Conservation (phyloP, 2,888 invertebrate species). For the Eledone cirrhosa region DNA sequence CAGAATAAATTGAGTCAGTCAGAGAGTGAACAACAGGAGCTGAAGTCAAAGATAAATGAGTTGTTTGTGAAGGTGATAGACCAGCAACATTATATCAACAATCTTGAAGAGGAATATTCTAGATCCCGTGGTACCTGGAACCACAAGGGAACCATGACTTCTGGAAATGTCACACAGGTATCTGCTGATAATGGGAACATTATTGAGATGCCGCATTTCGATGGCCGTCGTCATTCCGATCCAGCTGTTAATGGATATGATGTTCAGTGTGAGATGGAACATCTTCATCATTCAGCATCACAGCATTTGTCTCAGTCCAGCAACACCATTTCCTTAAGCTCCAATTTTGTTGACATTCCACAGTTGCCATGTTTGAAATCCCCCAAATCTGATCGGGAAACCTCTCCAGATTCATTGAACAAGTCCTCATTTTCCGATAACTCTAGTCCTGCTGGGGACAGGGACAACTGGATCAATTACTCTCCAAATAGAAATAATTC, state of each 20-base stretch:
- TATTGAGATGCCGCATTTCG: background rate
- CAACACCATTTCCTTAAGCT: background rate
- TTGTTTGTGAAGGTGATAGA: conserved; percentile 35
- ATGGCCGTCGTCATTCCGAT: conserved; percentile 7
- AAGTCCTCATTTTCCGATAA: conserved; percentile 8
- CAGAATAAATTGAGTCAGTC: conserved; percentile 7
- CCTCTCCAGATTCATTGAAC: conserved; percentile 19
- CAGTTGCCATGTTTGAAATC: background rate
- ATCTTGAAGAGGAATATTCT: conserved; percentile 13
- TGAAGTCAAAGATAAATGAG: conserved; percentile 39
- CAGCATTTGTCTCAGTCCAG: background rate
- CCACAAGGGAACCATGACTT: conserved; percentile 14
- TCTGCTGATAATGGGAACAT: no score
- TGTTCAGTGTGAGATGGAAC: background rate
- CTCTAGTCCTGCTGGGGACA: background rate
- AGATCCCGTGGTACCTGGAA: conserved; percentile 20
- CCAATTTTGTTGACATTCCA: background rate
- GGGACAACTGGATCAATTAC: background rate
- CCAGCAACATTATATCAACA: conserved; percentile 26
- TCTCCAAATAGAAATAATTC: background rate
- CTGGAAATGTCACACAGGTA: background rate
- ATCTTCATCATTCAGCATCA: background rate
- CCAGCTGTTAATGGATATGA: background rate
- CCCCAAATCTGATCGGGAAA: conserved; percentile 13
- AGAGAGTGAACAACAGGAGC: conserved; percentile 29